phyloP scores from a whole-genome alignment of 2,888 invertebrate genomes.

The Andricus curvator region DNA sequence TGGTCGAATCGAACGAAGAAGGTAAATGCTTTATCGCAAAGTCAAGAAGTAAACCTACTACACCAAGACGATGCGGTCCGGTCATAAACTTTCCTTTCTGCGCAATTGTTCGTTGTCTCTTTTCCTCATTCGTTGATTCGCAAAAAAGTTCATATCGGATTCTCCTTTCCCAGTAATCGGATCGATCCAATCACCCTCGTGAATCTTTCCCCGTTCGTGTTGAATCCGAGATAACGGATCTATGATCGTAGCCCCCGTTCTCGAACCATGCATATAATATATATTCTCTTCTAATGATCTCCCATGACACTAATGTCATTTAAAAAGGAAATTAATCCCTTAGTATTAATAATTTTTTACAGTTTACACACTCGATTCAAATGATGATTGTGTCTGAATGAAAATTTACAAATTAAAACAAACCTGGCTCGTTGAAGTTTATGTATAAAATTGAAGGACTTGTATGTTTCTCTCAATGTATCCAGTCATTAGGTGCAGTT shows the following conservation, averaged over 20 bases:
- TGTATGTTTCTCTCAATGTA: too few relatives aligned
- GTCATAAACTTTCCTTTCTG: conserved; percentile 36
- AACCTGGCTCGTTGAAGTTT: too few relatives aligned
- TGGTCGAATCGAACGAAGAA: conserved; percentile 24
- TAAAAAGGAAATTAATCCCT: background rate
- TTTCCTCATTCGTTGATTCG: conserved; percentile 18
- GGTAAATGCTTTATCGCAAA: conserved; percentile 35
- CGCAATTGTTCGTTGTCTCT: conserved; percentile 13
- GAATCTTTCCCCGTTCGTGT: conserved; percentile 39
- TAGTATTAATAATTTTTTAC: background rate
- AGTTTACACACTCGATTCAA: background rate
- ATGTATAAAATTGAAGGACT: too few relatives aligned
- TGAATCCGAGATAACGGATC: conserved; percentile 35
- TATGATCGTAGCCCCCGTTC: conserved; percentile 3
- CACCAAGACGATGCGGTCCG: background rate
- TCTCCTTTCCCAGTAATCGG: conserved; percentile 35
- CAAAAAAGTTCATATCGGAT: conserved; percentile 5
- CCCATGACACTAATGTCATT: background rate
- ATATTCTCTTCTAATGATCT: conserved; percentile 24
- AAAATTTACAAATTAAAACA: too few relatives aligned
- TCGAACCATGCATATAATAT: conserved; percentile 1
- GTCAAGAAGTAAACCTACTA: background rate
- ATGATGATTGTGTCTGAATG: too few relatives aligned
- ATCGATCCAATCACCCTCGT: conserved; percentile 25
- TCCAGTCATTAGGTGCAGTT: background rate